phyloP scores from a whole-genome alignment of 2,888 invertebrate genomes.

The Panorpa germanica region DNA sequence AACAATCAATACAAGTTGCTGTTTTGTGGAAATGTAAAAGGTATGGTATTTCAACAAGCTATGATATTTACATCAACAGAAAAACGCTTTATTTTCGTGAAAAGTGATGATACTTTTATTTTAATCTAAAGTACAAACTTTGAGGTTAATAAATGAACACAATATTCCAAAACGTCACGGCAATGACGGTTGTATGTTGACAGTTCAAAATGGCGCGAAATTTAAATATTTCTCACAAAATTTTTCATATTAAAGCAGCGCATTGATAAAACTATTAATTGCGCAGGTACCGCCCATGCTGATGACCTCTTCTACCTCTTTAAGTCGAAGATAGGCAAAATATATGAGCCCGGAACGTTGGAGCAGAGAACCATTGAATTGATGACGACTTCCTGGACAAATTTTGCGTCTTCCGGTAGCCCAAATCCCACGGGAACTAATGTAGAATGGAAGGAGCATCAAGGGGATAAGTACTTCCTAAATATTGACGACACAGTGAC shows the following conservation, averaged over 20 bases:
- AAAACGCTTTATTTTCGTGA: no score
- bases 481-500: no score
- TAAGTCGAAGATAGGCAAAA: slow-evolving; percentile 20
- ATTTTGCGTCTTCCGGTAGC: no score
- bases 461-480: no score
- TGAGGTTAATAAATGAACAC: no score
- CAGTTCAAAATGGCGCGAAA: background rate
- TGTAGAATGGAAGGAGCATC: no score
- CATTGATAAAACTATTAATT: slow-evolving; percentile 1
- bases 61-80: no score
- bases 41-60: no score
- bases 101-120: no score
- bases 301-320: slow-evolving; percentile 23
- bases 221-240: background rate
- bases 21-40: slow-evolving; percentile 20
- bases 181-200: slow-evolving; percentile 14
- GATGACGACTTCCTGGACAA: slow-evolving; percentile 14
- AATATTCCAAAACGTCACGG: no score
- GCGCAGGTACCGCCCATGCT: slow-evolving; percentile 20
- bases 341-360: slow-evolving; percentile 18
- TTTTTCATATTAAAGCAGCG: background rate
- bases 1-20: slow-evolving; percentile 22
- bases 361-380: slow-evolving; percentile 22
- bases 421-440: no score
- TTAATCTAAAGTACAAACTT: no score